These are phyloP conservation scores for Erannis defoliaria DNA, from an alignment of 2,888 invertebrate genomes.

Conservation along the genomic window DNA sequence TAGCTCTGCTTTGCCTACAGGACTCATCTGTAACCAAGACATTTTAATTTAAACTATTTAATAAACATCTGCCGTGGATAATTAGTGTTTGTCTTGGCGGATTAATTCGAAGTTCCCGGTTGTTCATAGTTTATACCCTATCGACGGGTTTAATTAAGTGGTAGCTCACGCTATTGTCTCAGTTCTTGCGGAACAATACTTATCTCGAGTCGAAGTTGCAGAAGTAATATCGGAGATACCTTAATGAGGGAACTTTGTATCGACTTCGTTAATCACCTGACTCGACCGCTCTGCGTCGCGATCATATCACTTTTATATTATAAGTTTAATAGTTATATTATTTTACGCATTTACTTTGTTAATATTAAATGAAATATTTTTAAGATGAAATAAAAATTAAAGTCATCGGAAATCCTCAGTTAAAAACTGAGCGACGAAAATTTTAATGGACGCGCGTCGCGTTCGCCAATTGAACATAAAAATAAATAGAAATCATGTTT, in stretches of 20 bases:
- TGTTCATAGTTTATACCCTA: slow-evolving; percentile 67
- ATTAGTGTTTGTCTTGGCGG: slow-evolving; percentile 63
- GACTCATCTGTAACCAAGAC: slow-evolving; percentile 84
- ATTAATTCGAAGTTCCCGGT: slow-evolving; percentile 70
- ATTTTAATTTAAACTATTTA: slow-evolving; percentile 44
- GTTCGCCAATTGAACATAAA: slow-evolving; percentile 57
- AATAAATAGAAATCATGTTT: slow-evolving; percentile 53
- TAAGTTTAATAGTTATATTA: slow-evolving; percentile 33
- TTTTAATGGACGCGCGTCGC: slow-evolving; percentile 80
- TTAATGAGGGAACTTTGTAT: slow-evolving; percentile 85
- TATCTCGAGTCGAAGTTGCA: slow-evolving; percentile 80
- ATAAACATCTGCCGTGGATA: slow-evolving; percentile 35
- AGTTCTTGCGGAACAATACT: slow-evolving; percentile 82
- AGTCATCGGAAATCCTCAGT: slow-evolving; percentile 54
- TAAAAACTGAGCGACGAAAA: slow-evolving; percentile 53
- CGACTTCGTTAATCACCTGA: slow-evolving; percentile 82
- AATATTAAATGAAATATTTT: slow-evolving; percentile 43
- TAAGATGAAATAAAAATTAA: slow-evolving; percentile 52
- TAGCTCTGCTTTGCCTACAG: slow-evolving; percentile 86
- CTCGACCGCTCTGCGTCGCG: slow-evolving; percentile 62
- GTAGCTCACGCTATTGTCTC: slow-evolving; percentile 82
- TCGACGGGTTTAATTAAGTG: slow-evolving; percentile 81
- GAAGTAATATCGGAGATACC: slow-evolving; percentile 84
- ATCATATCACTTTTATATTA: slow-evolving; percentile 45
- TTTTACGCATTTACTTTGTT: slow-evolving; percentile 47